Evolutionary conservation across 2,113 vertebrate species (phyloP), one percentile per base, ranked within the genome.

Genomic region (Oreochromis spilurus): DNA sequence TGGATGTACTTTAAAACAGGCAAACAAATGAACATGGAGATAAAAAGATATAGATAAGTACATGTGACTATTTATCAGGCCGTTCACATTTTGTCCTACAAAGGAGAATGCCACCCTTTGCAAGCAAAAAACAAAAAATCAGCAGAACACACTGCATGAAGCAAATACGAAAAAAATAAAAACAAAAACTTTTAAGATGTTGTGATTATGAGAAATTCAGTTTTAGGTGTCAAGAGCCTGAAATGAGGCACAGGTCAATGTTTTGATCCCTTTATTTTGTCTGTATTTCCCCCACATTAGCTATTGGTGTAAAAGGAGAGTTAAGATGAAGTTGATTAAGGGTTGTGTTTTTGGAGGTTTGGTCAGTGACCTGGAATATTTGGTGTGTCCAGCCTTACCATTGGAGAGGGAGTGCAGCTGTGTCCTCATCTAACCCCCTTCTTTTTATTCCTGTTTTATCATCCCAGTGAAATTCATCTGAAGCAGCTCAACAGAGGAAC

Each of bases 331-430:
- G 40, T 10, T 54, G 81, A 86, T 90, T 11, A 17, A 36, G 84
- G 87, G 86, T 91, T 89, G 89, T 94, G 88, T 94, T 95, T 93
- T 92, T 92, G 82, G 82, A 94, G 82, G 94, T 94, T 93, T 92
- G 90, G 89, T 93, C 94, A 91, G 92, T 95, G 95, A 95, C 94
- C 94, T 95, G 92, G 89, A 96, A 90, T 94, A 89, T 93, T 92
- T 93, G 86, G 86, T 92, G 94, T 93, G 84, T 92, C 88, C 87
- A 85, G 83, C 57, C 78, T 87, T 87, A 81, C 89, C 94, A 86
- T 85, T 79, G 62, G 87, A 89, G 89, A 91, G 60, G 45, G 87
- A 93, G 91, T 92, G 92, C 91, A 92, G 90, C 93, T 93, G 92
- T 96, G 95, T 96, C 95, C 94, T 94, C 83, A 4, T 40, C 36